These are phyloP conservation scores for Meiosimyza decipiens DNA, from an alignment of 2,888 invertebrate species.

Conservation along the genomic window DNA sequence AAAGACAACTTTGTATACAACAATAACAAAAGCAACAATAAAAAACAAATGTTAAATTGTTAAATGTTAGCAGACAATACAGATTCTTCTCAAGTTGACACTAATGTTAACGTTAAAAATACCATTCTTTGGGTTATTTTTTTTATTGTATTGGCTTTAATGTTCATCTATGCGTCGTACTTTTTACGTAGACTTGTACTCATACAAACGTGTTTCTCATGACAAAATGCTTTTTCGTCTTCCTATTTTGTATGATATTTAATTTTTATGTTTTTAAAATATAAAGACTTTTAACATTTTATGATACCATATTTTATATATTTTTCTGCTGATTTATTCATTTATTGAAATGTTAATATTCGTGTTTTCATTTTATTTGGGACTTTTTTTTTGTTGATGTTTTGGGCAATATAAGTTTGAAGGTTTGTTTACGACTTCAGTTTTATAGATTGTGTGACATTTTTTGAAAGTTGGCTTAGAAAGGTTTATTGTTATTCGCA, in stretches of 20 bases:
- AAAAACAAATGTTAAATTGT: background rate
- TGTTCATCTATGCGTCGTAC: too few species aligned
- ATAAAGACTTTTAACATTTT: background rate
- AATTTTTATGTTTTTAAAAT: background rate
- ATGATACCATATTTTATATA: too few species aligned
- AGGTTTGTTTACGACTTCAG: background rate
- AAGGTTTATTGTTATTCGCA: too few species aligned
- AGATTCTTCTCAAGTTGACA: constrained; percentile 15
- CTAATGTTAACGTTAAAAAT: too few species aligned
- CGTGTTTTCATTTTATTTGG: too few species aligned
- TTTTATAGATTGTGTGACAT: background rate
- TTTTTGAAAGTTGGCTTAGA: background rate
- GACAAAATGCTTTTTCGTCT: too few species aligned
- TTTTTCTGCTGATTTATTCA: background rate
- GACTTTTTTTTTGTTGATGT: too few species aligned
- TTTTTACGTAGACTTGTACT: too few species aligned
- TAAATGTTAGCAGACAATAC: background rate
- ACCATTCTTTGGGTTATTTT: too few species aligned
- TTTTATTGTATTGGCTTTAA: too few species aligned
- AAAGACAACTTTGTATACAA: background rate
- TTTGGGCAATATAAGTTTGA: background rate
- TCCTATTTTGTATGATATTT: background rate
- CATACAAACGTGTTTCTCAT: too few species aligned
- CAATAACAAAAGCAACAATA: background rate
- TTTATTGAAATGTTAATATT: constrained; percentile 17